A percentile compares a stretch with the other conserved stretches of the same genome.
These are phyloP conservation scores for Varroa destructor DNA, from an alignment of 1,140 invertebrate species.

Conservation along the genomic window DNA sequence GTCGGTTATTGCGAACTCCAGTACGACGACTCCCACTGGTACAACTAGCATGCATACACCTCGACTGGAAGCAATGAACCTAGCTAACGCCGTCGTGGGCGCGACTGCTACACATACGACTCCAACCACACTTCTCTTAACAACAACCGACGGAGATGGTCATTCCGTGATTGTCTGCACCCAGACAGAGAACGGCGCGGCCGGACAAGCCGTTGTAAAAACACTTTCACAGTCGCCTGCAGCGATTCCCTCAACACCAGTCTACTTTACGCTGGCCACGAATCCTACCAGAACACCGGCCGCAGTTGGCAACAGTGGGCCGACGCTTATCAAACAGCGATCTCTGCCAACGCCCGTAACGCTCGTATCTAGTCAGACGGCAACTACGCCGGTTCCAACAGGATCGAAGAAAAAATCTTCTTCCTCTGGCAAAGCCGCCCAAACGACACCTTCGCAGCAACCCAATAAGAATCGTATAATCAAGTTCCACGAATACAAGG, in stretches of 20 bases:
- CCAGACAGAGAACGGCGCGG: not conserved
- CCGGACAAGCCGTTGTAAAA: not conserved
- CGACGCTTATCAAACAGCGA: no score
- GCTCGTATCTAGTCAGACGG: no score
- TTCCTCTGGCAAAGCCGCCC: constrained; percentile 15
- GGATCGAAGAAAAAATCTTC: constrained; percentile 4
- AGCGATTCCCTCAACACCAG: not conserved
- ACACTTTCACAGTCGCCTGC: not conserved
- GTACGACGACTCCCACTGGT: not conserved
- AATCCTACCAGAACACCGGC: not conserved
- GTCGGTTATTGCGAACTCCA: not conserved
- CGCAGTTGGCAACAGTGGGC: no score
- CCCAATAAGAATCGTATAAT: constrained; percentile 51
- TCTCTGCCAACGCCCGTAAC: no score
- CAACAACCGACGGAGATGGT: not conserved
- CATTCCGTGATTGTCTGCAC: constrained; percentile 20
- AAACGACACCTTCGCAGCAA: constrained; percentile 25
- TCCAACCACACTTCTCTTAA: constrained; percentile 33
- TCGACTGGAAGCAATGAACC: constrained; percentile 26
- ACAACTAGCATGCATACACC: constrained; percentile 12
- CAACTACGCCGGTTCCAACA: not conserved
- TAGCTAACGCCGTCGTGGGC: constrained; percentile 15
- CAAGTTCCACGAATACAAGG: constrained; percentile 96
- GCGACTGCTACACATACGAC: constrained; percentile 25
- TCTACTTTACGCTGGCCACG: constrained; percentile 3